phyloP scores from a whole-genome alignment of 2,113 vertebrate species.

The Serilophus lunatus region DNA sequence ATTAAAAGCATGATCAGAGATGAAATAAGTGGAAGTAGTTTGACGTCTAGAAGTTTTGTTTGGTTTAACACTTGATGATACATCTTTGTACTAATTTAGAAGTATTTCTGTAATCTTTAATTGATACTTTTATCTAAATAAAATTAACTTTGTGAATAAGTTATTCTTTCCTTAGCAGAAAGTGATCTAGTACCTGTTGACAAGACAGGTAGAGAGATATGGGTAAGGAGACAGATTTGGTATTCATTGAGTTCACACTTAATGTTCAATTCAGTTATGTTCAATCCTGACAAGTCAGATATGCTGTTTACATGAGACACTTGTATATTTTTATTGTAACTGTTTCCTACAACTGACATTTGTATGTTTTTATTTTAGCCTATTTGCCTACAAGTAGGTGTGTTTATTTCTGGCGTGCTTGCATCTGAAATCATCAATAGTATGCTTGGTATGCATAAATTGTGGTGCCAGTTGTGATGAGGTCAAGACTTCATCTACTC shows the following conservation, averaged over 20 bases:
- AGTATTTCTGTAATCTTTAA: background rate
- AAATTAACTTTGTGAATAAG: background rate
- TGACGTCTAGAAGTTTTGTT: background rate
- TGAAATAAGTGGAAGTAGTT: background rate
- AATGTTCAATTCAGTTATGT: background rate
- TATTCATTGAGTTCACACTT: background rate
- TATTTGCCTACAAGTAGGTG: slow-evolving; percentile 6
- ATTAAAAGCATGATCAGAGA: background rate
- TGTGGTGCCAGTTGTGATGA: slow-evolving; percentile 23
- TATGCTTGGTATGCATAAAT: background rate
- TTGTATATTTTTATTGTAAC: background rate
- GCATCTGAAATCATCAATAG: background rate
- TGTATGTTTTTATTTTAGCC: slow-evolving; percentile 9
- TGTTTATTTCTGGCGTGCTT: background rate
- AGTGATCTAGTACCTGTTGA: background rate
- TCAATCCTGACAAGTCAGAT: background rate
- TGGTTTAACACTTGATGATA: background rate
- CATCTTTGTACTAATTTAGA: background rate
- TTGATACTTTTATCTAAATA: background rate
- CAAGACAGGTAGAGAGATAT: background rate
- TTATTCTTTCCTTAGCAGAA: background rate
- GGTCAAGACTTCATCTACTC: background rate
- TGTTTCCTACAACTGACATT: slow-evolving; percentile 4
- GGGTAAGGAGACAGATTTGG: background rate
- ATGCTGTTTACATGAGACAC: background rate